Evolutionary conservation across 1,140 invertebrate genomes (phyloP), one percentile per base, ranked within the genome.

Genomic region (Melanaphis sacchari): DNA sequence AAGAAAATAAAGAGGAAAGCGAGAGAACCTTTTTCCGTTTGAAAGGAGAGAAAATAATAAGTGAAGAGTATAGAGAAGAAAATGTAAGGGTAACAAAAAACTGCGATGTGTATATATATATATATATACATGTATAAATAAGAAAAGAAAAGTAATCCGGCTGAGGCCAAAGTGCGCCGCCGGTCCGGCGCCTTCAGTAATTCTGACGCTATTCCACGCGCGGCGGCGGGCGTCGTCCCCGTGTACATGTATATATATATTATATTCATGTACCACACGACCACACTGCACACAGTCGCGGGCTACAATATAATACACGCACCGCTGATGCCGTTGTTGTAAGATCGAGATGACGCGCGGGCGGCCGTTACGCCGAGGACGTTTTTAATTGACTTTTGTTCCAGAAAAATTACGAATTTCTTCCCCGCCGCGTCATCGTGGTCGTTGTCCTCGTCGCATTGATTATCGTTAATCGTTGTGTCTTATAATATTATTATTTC

Each of bases 21-120:
- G 91, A 93, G 81, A 93, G 91, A 93, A 93, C 91, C 91, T 93
- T 93, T 93, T 93, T 93, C 91, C 91, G 66, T 93, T 93, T 93
- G 91, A 93, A 93, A 93, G 81, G 91, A 93, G 46, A 84, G 91
- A 93, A 93, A 93, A 93, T 93, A 93, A 93, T 93, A 93, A 93
- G 91, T 54, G 81, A 93, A 93, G 81, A 93, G 89, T 89, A 43
- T 36, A 59, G 54, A 43, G 90, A 41, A 49, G 81, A 84, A 91
- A 91, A 49, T 91, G 90, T 49, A 43, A 49, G 91, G 91, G 76
- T n/a, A 92, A 91, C 59, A 81, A 84, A 92, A 91, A 92, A 92
- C 41, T 43, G 40, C 36, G 46, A 52, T 38, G 38, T 87, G 46
- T 43, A 85, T 85, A 76, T 66, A 43, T 76, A 76, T 91, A 81